Base-by-base conservation (phyloP, 2,888 invertebrate genomes). In the Shargacucullia verbasci region DNA sequence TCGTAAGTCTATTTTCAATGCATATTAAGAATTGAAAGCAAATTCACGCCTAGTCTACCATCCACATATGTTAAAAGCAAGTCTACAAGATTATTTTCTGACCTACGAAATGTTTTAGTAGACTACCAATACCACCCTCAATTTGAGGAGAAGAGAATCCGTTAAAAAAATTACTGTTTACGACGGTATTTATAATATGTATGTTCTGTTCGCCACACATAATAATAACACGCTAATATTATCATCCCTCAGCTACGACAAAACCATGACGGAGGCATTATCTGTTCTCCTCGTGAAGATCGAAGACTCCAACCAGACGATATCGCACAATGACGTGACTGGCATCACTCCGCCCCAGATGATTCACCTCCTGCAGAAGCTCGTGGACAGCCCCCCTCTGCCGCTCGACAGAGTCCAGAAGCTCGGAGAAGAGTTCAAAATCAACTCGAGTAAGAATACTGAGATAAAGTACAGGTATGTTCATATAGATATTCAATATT, bases 371-470 rank as follows among this genome's bases (percentile, higher is more conserved):
- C 87, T 98, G 20, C 95, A 96, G 43, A 94, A 95, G 75, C 87
- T 98, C n/a, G 89, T 96, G 2, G 95, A 96, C 48, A 85, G 92
- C 0, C 70, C 90, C 0, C 87, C 95, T 0, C 75, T 96, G 31
- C 79, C 95, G 0, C 58, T 96, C 1, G 86, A 88, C 0, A 96
- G 95, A 75, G 84, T 96, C 12, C 48, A 44, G 0, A 37, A 20
- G 0, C 38, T 88, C 1, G 86, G 83, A 35, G 83, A 91, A 0
- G 84, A 94, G 0, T 98, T 98, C 84, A 92, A 94, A 27, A 91
- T 99, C 56, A 94, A 94, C 48, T 82, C 83, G 0, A 94, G 95
- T 5, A 95, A 95, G 73, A 99, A 99, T 86, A 94, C 96, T 0
- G 99, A 99, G 91, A 96, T 99, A 46, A 95, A 94, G 13, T 87